phyloP scores from a whole-genome alignment of 2,888 invertebrate species.

The Stenoptilia bipunctidactyla region DNA sequence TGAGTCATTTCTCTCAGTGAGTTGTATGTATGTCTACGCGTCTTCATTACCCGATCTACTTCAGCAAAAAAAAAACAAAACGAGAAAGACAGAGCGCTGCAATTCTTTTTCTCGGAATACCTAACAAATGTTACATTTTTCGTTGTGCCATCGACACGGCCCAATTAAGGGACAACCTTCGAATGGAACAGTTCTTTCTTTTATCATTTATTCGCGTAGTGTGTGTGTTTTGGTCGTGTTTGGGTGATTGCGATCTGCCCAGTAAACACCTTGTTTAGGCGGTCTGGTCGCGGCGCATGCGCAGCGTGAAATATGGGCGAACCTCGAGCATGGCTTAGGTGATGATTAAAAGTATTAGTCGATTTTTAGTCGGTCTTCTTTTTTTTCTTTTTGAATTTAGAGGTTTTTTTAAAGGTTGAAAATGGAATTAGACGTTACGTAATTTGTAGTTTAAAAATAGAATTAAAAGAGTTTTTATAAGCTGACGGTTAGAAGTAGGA shows the following conservation, averaged over 20 bases:
- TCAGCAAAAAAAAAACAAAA: not conserved
- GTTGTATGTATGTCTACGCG: no score
- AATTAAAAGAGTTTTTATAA: no score
- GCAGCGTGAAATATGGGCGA: not conserved
- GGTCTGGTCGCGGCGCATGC: not conserved
- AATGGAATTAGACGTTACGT: no score
- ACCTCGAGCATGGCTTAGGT: not conserved
- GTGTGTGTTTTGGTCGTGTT: constrained; percentile 35
- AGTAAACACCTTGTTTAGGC: constrained; percentile 65
- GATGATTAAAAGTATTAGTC: not conserved
- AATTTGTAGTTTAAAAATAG: no score
- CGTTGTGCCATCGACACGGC: constrained; percentile 52
- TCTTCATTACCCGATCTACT: no score
- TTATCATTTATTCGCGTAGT: constrained; percentile 66
- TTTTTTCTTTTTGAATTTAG: no score
- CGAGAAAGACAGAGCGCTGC: constrained; percentile 25
- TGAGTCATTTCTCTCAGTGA: no score
- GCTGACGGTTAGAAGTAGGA: no score
- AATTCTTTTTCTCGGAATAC: constrained; percentile 66
- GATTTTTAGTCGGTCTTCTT: no score
- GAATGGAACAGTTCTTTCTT: constrained; percentile 20
- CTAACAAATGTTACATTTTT: constrained; percentile 67
- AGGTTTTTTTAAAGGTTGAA: no score
- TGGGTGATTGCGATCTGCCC: constrained; percentile 48
- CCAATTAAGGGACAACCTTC: constrained; percentile 49